These are phyloP conservation scores for Quadroppia sp. DNA, from an alignment of 2,888 invertebrate genomes.

Conservation along the genomic window DNA sequence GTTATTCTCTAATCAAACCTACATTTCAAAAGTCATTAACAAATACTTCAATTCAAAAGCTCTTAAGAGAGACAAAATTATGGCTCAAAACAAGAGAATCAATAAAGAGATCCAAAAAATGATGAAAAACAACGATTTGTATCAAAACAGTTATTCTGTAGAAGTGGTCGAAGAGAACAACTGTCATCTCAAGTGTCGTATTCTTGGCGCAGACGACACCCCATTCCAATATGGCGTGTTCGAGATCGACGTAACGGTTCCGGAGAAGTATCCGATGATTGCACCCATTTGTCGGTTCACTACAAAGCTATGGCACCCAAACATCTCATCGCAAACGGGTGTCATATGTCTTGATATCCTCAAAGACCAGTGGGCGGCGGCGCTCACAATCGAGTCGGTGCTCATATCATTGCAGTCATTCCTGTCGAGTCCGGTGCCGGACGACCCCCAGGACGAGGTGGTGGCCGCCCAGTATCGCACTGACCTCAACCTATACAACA, in stretches of 20 bases:
- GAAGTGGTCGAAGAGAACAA: not conserved
- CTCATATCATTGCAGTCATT: conserved; percentile 58
- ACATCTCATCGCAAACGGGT: conserved; percentile 58
- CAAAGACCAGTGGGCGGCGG: conserved; percentile 60
- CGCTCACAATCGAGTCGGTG: conserved; percentile 59
- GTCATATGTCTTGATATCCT: conserved; percentile 59
- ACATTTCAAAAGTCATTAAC: too few relatives aligned
- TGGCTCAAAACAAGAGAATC: not conserved
- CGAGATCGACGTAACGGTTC: conserved; percentile 56
- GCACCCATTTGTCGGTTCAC: conserved; percentile 57
- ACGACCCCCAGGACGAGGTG: conserved; percentile 57
- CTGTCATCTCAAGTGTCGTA: not conserved
- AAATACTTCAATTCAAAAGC: too few relatives aligned
- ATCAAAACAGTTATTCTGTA: not conserved
- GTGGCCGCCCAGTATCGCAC: conserved; percentile 58
- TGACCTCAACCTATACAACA: conserved; percentile 53
- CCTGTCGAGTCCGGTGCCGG: conserved; percentile 57
- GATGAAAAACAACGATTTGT: conserved; percentile 2
- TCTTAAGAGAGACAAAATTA: too few relatives aligned
- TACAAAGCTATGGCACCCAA: conserved; percentile 60
- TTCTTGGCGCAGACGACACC: conserved; percentile 52
- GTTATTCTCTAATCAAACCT: too few relatives aligned
- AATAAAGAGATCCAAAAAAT: not conserved
- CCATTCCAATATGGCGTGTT: conserved; percentile 57
- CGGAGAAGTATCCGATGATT: conserved; percentile 58